Percentiles rank a stretch among this genome's conserved stretches.
These are phyloP conservation scores for Dicyrtomina minuta DNA, from an alignment of 2,888 invertebrate genomes.

Conservation along the genomic window DNA sequence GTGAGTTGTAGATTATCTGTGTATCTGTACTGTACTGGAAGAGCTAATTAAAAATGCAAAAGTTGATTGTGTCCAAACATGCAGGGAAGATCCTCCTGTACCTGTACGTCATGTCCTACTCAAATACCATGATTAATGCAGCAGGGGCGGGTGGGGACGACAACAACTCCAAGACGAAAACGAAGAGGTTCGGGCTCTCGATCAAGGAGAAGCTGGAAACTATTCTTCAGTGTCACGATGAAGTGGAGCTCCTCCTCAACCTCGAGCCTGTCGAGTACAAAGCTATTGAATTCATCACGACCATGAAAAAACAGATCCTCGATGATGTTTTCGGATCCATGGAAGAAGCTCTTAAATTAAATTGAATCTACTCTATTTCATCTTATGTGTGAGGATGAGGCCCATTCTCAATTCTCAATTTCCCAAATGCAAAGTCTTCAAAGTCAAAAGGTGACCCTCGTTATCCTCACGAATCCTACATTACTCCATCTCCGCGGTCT, in stretches of 20 bases:
- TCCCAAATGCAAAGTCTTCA: too few species aligned
- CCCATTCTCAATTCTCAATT: too few species aligned
- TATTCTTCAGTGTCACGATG: constrained; percentile 19
- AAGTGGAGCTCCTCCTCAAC: constrained; percentile 9
- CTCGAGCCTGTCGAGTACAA: constrained; percentile 11
- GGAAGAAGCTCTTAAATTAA: constrained; percentile 12
- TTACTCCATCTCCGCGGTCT: too few species aligned
- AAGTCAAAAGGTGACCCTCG: too few species aligned
- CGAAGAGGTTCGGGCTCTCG: background rate
- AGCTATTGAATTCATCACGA: constrained; percentile 12
- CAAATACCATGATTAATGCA: constrained; percentile 4
- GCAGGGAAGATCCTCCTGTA: constrained; percentile 12
- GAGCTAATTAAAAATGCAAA: too few species aligned
- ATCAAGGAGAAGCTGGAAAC: constrained; percentile 14
- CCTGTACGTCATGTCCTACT: constrained; percentile 16
- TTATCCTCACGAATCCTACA: too few species aligned
- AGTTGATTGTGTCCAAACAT: background rate
- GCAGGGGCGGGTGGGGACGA: background rate
- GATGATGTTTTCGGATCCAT: constrained; percentile 14
- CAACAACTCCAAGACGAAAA: background rate
- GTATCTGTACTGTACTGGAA: too few species aligned
- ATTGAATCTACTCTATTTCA: background rate
- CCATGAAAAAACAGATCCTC: constrained; percentile 17
- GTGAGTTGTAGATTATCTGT: too few species aligned
- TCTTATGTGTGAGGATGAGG: too few species aligned